phyloP scores from a whole-genome alignment of 2,113 vertebrate genomes.

The Percina caprodes region DNA sequence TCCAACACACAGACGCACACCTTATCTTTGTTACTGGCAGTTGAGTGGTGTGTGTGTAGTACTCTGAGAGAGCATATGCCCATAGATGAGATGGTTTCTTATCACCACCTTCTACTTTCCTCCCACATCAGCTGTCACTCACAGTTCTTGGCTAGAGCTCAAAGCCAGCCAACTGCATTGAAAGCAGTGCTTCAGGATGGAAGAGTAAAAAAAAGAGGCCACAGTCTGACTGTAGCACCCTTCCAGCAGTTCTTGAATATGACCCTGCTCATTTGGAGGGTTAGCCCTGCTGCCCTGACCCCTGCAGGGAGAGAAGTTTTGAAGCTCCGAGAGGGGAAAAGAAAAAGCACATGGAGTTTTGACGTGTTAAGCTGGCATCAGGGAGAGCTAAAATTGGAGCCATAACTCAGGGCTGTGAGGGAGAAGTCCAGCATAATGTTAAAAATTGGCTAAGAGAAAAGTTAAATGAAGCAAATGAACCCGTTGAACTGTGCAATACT shows the following conservation, averaged over 20 bases:
- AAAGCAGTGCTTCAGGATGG: not conserved
- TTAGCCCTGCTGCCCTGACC: conserved; percentile 5
- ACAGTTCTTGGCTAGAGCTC: not conserved
- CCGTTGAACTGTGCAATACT: too few species aligned
- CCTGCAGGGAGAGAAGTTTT: conserved; percentile 3
- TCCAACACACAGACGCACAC: not conserved
- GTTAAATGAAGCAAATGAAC: not conserved
- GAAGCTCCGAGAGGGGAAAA: not conserved
- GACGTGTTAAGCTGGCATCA: conserved; percentile 28
- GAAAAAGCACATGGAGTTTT: conserved; percentile 8
- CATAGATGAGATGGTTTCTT: conserved; percentile 26
- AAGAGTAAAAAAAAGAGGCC: not conserved
- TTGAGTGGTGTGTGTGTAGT: conserved; percentile 6
- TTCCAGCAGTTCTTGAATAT: conserved; percentile 17
- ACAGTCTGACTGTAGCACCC: not conserved
- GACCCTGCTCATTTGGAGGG: conserved; percentile 32
- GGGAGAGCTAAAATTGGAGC: conserved; percentile 20
- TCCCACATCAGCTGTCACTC: conserved; percentile 17
- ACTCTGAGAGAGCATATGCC: conserved; percentile 22
- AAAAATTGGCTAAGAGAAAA: not conserved
- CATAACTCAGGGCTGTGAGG: not conserved
- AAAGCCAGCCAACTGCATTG: not conserved
- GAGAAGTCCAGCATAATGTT: not conserved
- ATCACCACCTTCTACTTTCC: conserved; percentile 29
- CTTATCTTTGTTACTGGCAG: conserved; percentile 18